These are phyloP conservation scores for Spilogale gracilis DNA, from an alignment of 2,113 vertebrate genomes.

Conservation along the genomic window DNA sequence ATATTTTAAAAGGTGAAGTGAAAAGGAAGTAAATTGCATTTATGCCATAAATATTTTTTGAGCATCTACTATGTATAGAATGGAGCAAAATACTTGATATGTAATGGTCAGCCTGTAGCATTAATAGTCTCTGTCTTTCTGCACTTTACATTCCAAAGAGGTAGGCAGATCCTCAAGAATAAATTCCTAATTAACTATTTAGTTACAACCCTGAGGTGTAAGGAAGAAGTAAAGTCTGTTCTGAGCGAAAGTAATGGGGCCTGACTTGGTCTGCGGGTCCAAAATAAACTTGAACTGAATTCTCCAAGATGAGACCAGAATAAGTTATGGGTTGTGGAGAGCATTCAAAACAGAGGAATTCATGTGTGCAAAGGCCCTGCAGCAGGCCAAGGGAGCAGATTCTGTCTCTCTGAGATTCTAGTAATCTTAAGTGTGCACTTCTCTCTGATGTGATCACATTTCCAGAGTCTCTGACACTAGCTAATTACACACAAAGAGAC, in stretches of 20 bases:
- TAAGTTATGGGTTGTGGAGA: background rate
- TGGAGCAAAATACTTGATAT: background rate
- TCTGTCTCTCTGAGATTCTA: background rate
- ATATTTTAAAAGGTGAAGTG: constrained; percentile 23
- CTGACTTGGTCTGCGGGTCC: background rate
- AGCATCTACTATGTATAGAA: background rate
- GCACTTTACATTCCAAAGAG: constrained; percentile 5
- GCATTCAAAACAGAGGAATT: background rate
- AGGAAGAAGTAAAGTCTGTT: background rate
- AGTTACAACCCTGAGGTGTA: background rate
- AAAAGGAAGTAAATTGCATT: background rate
- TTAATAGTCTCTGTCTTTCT: background rate
- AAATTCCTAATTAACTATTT: background rate
- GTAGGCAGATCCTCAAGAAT: background rate
- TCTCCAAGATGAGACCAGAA: background rate
- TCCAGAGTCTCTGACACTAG: background rate
- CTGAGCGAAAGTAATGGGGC: background rate
- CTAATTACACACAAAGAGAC: background rate
- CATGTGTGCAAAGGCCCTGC: background rate
- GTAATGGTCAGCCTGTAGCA: background rate
- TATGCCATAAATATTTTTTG: constrained; percentile 11
- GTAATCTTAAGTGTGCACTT: background rate
- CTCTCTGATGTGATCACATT: background rate
- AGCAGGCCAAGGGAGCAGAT: background rate
- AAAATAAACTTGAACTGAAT: background rate